Base-by-base conservation (phyloP, 2,797 vertebrate genomes). In the Leptodactylus fallax region DNA sequence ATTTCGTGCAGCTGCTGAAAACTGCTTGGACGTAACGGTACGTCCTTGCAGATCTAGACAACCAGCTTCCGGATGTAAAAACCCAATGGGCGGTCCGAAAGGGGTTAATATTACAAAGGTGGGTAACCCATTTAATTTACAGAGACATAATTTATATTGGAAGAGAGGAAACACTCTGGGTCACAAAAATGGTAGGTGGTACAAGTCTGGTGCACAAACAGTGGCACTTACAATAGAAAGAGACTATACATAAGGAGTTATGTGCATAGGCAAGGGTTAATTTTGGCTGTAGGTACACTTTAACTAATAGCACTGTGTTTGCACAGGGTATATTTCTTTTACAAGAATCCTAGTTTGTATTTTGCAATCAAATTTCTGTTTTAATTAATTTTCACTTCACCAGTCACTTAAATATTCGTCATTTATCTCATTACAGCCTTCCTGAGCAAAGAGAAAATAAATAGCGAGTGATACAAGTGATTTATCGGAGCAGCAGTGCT, bases 391-490 rank as follows among this genome's bases (percentile, higher is more conserved):
- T n/a, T 65, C 79, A 63, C 27, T 49, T 81, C 13, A 3, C 36
- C 58, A 16, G 19, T 36, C 79, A 47, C 36, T 14, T 65, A 65
- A 80, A 86, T 71, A 86, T 86, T 47, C 36, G 17, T 76, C 45
- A 80, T 69, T 71, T 71, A 47, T 71, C 65, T 69, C 49, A 53
- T 72, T 79, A 36, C 61, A 56, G 21, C 36, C 12, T 56, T 85
- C 49, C 76, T 14, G 45, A 85, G 58, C 49, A 21, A 78, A 65
- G 56, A 55, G 45, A 80, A 86, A 86, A 86, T 47, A 86, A 86
- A 86, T 55, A 36, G 60, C 53, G 25, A 67, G 74, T 16, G 65
- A 63, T 80, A 36, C 27, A 17, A 12, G 65, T 86, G 77, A 86
- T 86, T 86, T 80, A 80, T 86, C 21, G 78, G 65, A 86, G 67